Evolutionary conservation across 2,113 vertebrate species (phyloP).

Genomic region (Grammomys dolichurus): DNA sequence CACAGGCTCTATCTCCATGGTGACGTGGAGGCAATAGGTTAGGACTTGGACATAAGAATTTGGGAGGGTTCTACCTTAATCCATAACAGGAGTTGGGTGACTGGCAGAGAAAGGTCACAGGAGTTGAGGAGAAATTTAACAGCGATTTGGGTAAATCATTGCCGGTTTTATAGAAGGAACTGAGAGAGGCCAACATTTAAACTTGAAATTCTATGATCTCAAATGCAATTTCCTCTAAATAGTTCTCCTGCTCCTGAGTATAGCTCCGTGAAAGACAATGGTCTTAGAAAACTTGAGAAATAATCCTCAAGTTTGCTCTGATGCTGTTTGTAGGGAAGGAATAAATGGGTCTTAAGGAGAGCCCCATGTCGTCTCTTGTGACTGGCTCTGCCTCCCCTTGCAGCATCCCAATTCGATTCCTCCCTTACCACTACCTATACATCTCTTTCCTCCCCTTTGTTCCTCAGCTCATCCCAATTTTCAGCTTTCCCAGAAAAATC

Average conservation of each 20-base stretch:
- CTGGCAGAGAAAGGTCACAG: neutral
- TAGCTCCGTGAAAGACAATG: neutral
- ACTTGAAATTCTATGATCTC: slow-evolving; percentile 20
- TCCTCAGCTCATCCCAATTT: neutral
- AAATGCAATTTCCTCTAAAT: neutral
- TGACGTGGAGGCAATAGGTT: neutral
- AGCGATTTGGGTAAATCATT: neutral
- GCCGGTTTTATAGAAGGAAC: neutral
- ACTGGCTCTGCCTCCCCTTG: neutral
- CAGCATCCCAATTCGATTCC: neutral
- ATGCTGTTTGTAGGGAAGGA: neutral
- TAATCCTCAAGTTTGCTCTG: neutral
- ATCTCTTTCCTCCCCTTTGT: neutral
- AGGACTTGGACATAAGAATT: neutral
- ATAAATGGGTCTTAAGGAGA: neutral
- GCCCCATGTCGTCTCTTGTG: neutral
- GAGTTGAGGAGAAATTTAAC: slow-evolving; percentile 22
- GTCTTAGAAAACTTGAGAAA: neutral
- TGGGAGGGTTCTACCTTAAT: neutral
- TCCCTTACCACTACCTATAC: neutral
- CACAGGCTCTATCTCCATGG: neutral
- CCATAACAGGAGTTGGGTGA: neutral
- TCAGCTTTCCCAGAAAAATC: neutral
- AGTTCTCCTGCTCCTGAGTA: neutral
- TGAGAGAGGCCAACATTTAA: neutral